Base-by-base conservation (phyloP, 2,888 invertebrate genomes). In the Hypsopygia costalis region DNA sequence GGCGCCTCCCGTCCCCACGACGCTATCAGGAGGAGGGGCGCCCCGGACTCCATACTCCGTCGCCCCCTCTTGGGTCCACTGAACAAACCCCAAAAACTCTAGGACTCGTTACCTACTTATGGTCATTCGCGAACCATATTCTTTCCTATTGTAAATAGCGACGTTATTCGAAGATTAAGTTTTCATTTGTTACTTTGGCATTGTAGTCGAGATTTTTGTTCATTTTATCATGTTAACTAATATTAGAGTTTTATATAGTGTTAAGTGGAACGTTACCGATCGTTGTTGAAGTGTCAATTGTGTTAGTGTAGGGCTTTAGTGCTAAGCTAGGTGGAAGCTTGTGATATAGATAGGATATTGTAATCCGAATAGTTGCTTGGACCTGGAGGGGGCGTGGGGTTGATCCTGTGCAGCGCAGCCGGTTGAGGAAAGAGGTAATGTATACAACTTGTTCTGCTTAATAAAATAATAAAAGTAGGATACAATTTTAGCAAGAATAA, bases 61-160 rank as follows among this genome's bases (percentile, higher is more conserved):
- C 38, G 75, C 91, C 61, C 91, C 91, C 62, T 91, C 91, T 51
- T 91, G 91, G 91, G 91, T 91, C 72, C 91, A 91, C 75, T 91
- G 81, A 86, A 65, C 47, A 35, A 16, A 11, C 30, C 32, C 34
- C 35, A 22, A 38, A 39, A 43, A 47, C 41, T 34, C 32, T 50
- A 53, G 64, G 64, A 56, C 52, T 53, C 67, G 68, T 69, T 68
- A 68, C 68, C 74, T 62, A 60, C 58, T 59, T 62, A 55, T 39
- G 55, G 58, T 58, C 47, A 47, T 16, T 16, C 4, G 47, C 35
- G 37, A 43, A 41, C 55, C 54, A 45, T 57, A 45, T 43, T 36
- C 47, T 52, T 65, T 63, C 58, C 55, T 58, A 58, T 44, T 70
- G 67, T 71, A 69, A 43, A 46, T 55, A 54, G 45, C 16, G 16